Evolutionary conservation across 1,140 invertebrate species (phyloP), one percentile per base, ranked within the genome.

Genomic region (Camponotus vicinus): DNA sequence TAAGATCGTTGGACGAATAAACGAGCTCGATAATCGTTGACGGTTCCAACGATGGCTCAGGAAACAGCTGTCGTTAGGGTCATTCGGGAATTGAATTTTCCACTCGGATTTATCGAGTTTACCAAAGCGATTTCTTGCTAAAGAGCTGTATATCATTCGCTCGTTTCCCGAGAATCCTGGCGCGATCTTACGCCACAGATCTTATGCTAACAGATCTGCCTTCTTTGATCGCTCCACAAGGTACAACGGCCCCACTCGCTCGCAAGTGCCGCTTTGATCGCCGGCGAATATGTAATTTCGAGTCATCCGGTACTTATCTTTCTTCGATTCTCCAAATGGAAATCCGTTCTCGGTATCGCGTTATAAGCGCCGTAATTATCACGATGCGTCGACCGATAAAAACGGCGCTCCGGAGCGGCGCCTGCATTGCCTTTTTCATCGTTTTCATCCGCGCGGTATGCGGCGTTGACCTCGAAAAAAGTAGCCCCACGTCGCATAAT

Each of bases 1-100:
- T 69, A 79, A 90, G 84, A 76, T 73, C 71, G 73, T 64, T 67
- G 76, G 27, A 57, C 37, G 83, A 86, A 69, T 55, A 76, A 89
- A 88, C 88, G 87, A 86, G 85, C 76, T 55, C 77, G 87, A 90
- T 87, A 76, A 84, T 80, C 86, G 79, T 66, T 75, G 66, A 87
- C 75, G 73, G 27, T 86, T 59, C 57, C 32, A 61, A 63, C 64
- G 76, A 55, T 61, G 69, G 45, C 45, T 66, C 75, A 80, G 85
- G 89, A 89, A 90, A 67, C 88, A 79, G 69, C 89, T 89, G 88
- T 89, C 89, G 79, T 90, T 89, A 64, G 15, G 34, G 57, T 57
- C 85, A 75, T 85, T 87, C 52, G 66, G 32, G 55, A 71, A 27
- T 70, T 76, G 85, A 69, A 90, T 89, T 79, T 78, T 71, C 82